Evolutionary conservation across 2,797 vertebrate species (phyloP).

Genomic region (Sardinella longiceps): DNA sequence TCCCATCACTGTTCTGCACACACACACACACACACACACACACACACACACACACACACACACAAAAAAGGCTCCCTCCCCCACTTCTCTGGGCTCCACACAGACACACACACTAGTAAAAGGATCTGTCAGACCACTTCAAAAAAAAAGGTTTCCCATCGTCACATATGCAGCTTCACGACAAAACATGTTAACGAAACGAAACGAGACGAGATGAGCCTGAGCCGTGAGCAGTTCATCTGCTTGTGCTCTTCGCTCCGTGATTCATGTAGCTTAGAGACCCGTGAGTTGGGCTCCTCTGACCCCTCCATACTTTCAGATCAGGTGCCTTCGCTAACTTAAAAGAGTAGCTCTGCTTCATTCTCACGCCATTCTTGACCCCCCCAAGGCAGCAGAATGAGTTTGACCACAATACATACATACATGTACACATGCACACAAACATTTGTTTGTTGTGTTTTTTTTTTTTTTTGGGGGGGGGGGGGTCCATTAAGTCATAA

Average conservation of each 20-base stretch:
- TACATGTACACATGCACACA: neutral
- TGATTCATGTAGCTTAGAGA: neutral
- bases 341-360: neutral
- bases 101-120: neutral
- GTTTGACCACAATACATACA: constrained; percentile 1
- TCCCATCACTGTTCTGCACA: constrained; percentile 57
- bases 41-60: neutral
- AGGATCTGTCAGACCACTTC: constrained; percentile 41
- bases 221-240: neutral
- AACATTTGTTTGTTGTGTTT: too few species aligned
- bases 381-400: neutral
- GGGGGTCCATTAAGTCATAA: neutral
- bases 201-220: too few species aligned
- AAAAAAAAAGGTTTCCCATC: constrained; percentile 36
- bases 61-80: neutral
- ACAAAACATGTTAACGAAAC: constrained; percentile 25
- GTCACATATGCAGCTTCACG: constrained; percentile 31
- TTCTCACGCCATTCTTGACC: neutral
- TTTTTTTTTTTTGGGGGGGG: too few species aligned
- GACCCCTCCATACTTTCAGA: neutral
- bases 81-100: neutral
- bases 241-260: neutral
- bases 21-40: constrained; percentile 13
- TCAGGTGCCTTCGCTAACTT: neutral
- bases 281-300: neutral